phyloP scores from a whole-genome alignment of 2,797 vertebrate species.

The Thaleichthys pacificus region DNA sequence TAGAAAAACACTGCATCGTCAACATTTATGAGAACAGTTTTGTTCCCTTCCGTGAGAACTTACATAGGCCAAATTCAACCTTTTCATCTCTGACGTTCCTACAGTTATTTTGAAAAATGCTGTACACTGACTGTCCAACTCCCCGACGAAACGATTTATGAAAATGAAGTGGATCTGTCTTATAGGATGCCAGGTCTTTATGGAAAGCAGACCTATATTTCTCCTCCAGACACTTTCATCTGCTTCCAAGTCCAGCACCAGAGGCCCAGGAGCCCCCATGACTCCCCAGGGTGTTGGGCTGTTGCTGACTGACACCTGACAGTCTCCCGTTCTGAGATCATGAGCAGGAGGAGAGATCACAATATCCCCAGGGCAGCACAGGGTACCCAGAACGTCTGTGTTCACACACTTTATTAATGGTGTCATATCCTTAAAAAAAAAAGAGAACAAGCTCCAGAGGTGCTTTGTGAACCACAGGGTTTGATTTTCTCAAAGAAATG shows the following conservation, averaged over 20 bases:
- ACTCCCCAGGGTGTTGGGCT: constrained; percentile 54
- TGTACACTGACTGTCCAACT: constrained; percentile 63
- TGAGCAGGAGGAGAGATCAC: neutral
- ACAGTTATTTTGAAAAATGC: constrained; percentile 54
- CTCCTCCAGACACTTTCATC: constrained; percentile 56
- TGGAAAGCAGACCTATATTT: constrained; percentile 70
- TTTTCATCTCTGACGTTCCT: constrained; percentile 58
- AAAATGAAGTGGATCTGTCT: constrained; percentile 69
- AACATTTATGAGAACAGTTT: neutral
- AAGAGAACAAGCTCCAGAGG: constrained; percentile 16
- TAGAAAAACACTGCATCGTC: neutral
- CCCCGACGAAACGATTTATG: constrained; percentile 73
- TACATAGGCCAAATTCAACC: constrained; percentile 35
- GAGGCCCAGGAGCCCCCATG: constrained; percentile 47
- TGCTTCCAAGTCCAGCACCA: constrained; percentile 61
- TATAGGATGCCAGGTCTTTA: constrained; percentile 68
- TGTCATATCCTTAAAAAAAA: constrained; percentile 10
- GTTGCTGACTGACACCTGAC: constrained; percentile 69
- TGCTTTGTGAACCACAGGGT: constrained; percentile 2
- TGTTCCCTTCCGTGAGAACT: constrained; percentile 44
- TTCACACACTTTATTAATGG: neutral
- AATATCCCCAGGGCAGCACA: neutral
- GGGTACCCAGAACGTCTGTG: neutral
- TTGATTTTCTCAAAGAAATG: constrained; percentile 71
- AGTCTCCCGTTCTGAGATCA: constrained; percentile 45